Percentiles rank a stretch among this genome's conserved stretches.
These are phyloP conservation scores for Hozukius guyotensis DNA, from an alignment of 2,797 vertebrate species.

Conservation along the genomic window DNA sequence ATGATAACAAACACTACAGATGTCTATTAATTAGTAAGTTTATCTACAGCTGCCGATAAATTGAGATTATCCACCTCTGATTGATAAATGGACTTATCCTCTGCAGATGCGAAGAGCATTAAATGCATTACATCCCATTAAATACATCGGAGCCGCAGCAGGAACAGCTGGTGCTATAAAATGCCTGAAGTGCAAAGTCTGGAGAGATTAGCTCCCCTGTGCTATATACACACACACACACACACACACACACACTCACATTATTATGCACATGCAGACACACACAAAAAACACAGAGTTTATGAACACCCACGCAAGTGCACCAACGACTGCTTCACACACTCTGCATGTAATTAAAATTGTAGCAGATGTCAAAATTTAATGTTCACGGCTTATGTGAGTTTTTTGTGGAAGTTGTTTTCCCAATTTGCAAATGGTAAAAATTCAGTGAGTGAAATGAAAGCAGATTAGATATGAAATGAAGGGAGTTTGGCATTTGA, in stretches of 20 bases:
- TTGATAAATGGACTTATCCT: conserved; percentile 37
- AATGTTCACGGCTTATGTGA: not conserved
- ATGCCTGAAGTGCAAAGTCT: conserved; percentile 34
- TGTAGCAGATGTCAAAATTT: not conserved
- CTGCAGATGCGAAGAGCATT: conserved; percentile 16
- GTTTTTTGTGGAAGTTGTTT: not conserved
- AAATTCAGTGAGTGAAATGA: conserved; percentile 2
- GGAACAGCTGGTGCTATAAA: conserved; percentile 49
- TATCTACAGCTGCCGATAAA: conserved; percentile 14
- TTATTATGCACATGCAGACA: conserved; percentile 23
- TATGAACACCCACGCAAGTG: conserved; percentile 17
- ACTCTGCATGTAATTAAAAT: conserved; percentile 41
- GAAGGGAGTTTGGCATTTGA: conserved; percentile 44
- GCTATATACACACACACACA: conserved; percentile 26
- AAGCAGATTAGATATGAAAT: conserved; percentile 28
- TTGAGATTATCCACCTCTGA: conserved; percentile 22
- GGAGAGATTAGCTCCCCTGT: conserved; percentile 42
- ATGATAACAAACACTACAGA: not conserved
- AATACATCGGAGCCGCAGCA: conserved; percentile 19
- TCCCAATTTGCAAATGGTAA: not conserved
- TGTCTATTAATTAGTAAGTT: not conserved
- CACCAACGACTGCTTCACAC: not conserved
- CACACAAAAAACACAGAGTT: not conserved
- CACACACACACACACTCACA: conserved; percentile 3
- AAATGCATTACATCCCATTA: conserved; percentile 18